Evolutionary conservation across 1,140 invertebrate genomes (phyloP).

Genomic region (Dendrolimus punctatus): DNA sequence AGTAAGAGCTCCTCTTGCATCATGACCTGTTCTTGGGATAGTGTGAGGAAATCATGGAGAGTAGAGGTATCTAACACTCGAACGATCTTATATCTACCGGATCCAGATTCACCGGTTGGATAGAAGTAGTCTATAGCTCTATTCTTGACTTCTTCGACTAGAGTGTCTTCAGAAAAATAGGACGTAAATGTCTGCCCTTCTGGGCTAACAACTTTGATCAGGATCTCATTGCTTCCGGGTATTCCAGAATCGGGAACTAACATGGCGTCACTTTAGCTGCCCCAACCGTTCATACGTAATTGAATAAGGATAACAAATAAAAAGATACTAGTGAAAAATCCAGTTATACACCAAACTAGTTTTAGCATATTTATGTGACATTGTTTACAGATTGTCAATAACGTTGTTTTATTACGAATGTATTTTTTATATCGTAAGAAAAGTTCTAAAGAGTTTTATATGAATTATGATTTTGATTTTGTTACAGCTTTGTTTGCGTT

Average conservation of each 20-base stretch:
- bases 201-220: constrained; percentile 48
- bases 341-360: constrained; percentile 32
- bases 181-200: constrained; percentile 44
- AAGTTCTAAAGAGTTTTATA: no score
- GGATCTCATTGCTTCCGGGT: constrained; percentile 27
- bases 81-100: constrained; percentile 47
- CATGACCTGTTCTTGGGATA: constrained; percentile 43
- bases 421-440: no score
- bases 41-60: constrained; percentile 46
- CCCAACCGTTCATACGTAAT: constrained; percentile 19
- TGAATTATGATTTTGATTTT: no score
- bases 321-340: constrained; percentile 40
- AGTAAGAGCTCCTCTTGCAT: constrained; percentile 51
- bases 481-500: no score
- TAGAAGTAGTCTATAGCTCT: constrained; percentile 54
- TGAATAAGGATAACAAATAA: constrained; percentile 32
- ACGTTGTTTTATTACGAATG: not conserved
- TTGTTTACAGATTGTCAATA: not conserved
- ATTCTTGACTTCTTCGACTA: constrained; percentile 55
- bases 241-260: constrained; percentile 39
- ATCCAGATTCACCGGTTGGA: constrained; percentile 41
- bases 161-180: constrained; percentile 46
- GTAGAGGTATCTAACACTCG: constrained; percentile 46
- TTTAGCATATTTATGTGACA: constrained; percentile 30
- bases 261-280: constrained; percentile 25